phyloP scores from a whole-genome alignment of 2,888 invertebrate genomes.

The Myopa tessellatipennis region DNA sequence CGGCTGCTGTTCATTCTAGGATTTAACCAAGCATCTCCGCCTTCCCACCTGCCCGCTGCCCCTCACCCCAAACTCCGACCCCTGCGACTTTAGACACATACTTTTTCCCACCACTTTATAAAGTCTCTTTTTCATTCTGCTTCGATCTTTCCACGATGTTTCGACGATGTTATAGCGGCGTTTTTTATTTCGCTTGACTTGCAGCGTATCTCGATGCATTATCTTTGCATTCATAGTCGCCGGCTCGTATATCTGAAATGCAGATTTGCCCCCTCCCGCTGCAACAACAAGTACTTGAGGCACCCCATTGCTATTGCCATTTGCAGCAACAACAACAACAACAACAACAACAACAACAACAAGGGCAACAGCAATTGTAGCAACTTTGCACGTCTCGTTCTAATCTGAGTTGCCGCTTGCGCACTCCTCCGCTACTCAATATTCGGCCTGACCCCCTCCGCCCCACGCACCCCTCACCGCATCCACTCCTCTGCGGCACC shows the following conservation, averaged over 20 bases:
- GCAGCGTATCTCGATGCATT: constrained; percentile 51
- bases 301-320: constrained; percentile 21
- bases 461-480: not conserved
- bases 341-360: not conserved
- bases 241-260: constrained; percentile 50
- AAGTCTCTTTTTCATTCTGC: no score
- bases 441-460: not conserved
- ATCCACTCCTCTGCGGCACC: not conserved
- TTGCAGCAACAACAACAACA: constrained; percentile 26
- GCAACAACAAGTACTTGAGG: constrained; percentile 7
- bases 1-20: not conserved
- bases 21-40: not conserved
- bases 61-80: not conserved
- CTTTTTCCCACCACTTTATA: no score
- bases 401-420: constrained; percentile 21
- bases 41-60: not conserved
- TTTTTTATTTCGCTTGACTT: constrained; percentile 42
- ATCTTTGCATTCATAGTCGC: constrained; percentile 51
- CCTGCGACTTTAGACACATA: no score
- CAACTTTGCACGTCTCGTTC: constrained; percentile 35
- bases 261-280: constrained; percentile 44
- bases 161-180: constrained; percentile 6
- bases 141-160: constrained; percentile 9
- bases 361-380: constrained; percentile 17
- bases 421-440: not conserved